Evolutionary conservation across 1,140 invertebrate genomes (phyloP).

Genomic region (Calliphora vicina): DNA sequence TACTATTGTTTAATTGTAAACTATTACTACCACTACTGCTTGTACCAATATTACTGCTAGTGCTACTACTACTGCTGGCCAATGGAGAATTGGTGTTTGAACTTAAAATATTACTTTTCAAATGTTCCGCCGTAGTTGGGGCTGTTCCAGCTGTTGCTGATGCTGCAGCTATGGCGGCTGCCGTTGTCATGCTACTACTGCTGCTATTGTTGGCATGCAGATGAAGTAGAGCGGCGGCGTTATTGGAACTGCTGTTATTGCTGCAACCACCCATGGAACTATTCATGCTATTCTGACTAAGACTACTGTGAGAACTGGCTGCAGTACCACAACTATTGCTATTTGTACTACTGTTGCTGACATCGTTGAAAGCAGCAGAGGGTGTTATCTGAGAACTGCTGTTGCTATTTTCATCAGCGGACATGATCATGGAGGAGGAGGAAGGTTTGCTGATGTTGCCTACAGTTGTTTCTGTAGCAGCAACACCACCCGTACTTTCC

Average conservation of each 20-base stretch:
- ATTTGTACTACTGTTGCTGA: slow-evolving; percentile 61
- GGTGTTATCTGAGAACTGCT: slow-evolving; percentile 56
- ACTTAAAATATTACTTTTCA: slow-evolving; percentile 39
- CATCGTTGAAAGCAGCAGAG: slow-evolving; percentile 58
- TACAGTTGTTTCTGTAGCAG: not conserved
- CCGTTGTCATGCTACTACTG: not conserved
- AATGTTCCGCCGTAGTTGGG: slow-evolving; percentile 32
- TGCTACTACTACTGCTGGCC: slow-evolving; percentile 26
- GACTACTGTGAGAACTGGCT: slow-evolving; percentile 54
- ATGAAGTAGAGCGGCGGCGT: slow-evolving; percentile 39
- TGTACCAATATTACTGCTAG: slow-evolving; percentile 28
- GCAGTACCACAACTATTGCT: slow-evolving; percentile 61
- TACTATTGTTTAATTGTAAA: slow-evolving; percentile 41
- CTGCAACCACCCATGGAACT: slow-evolving; percentile 16
- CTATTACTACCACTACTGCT: slow-evolving; percentile 38
- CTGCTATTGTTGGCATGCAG: not conserved
- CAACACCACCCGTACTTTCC: not conserved
- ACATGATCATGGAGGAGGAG: slow-evolving; percentile 7
- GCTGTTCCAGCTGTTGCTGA: slow-evolving; percentile 41
- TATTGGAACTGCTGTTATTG: not conserved
- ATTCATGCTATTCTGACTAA: slow-evolving; percentile 10
- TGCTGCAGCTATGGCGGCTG: too few relatives aligned
- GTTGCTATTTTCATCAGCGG: slow-evolving; percentile 58
- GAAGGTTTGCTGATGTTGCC: not conserved
- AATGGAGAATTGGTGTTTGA: slow-evolving; percentile 12